Base-by-base conservation (phyloP, 2,113 vertebrate species). In the Acrocephalus arundinaceus region DNA sequence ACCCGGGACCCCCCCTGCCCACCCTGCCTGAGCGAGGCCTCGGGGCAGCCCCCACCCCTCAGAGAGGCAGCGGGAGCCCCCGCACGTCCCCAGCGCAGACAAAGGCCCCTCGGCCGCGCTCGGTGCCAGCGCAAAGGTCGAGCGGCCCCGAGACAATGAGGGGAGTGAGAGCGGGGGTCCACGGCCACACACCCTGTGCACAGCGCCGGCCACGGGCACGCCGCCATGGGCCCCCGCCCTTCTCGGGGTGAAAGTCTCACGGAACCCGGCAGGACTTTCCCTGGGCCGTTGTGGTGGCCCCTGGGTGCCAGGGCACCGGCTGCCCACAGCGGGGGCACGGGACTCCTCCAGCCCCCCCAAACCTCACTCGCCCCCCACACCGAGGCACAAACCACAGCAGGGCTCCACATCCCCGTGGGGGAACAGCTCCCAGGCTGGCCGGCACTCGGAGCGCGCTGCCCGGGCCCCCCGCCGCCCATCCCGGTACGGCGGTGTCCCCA, bases 251-350 rank as follows among this genome's bases (percentile, higher is more conserved):
- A 68, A 77, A 74, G 85, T 70, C 66, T 28, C 18, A 17, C 4
- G 6, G 33, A 74, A 55, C 28, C 45, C 4, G 11, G 46, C 62
- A 83, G 72, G 66, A 66, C 81, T 35, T 16, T 61, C 62, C 41
- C 72, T 2, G 9, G 59, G 21, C 25, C 30, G 15, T 2, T 41
- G n/a, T 11, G n/a, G 13, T 5, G 39, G 62, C n/a, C 45, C 14
- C 28, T 5, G 48, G 23, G 77, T 30, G 9, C 19, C 7, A 21
- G 55, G 54, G 28, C 85, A 74, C 7, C 1, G 3, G 93, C 62
- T 62, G 80, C 72, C 30, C 31, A 1, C 55, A 16, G 72, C 96
- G 98, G 13, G 97, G 63, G 97, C 7, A 98, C 7, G 97, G 84
- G 98, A 54, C 35, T 22, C 57, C n/a, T 45, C 33, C 51, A 10